These are phyloP conservation scores for Amphibalanus amphitrite DNA, from an alignment of 1,140 invertebrate genomes.

Conservation along the genomic window DNA sequence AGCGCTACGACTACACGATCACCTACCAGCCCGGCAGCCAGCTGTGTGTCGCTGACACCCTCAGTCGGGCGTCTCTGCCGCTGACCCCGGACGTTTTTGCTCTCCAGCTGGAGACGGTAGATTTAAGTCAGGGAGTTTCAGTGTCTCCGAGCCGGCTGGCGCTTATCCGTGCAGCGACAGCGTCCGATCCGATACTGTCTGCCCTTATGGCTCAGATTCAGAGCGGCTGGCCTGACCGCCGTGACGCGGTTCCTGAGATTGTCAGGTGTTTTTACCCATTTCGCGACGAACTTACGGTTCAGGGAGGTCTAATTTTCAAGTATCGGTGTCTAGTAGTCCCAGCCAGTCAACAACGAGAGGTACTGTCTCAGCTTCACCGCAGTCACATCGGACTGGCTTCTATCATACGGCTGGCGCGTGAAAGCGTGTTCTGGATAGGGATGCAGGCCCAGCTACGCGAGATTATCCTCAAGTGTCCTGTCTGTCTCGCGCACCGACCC, in stretches of 20 bases:
- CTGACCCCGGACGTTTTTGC: background rate
- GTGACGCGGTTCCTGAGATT: background rate
- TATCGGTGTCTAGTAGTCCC: conserved; percentile 6
- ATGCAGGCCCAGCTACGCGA: conserved; percentile 5
- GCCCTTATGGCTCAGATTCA: background rate
- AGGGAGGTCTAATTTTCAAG: conserved; percentile 7
- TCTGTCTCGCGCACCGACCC: background rate
- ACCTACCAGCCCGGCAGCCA: conserved; percentile 13
- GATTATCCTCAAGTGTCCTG: conserved; percentile 1
- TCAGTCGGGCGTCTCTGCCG: conserved; percentile 8
- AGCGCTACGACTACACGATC: conserved; percentile 16
- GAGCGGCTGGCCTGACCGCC: background rate
- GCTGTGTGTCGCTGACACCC: conserved; percentile 13
- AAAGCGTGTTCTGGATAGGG: conserved; percentile 5
- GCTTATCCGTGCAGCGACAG: background rate
- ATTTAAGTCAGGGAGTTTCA: background rate
- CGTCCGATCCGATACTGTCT: background rate
- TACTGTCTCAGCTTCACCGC: background rate
- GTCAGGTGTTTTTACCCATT: background rate
- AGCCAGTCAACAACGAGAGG: background rate
- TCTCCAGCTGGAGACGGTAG: background rate
- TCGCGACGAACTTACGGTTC: background rate
- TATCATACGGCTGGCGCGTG: conserved; percentile 4
- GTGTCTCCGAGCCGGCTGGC: background rate
- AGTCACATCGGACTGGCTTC: conserved; percentile 6